Evolutionary conservation across 2,113 vertebrate species (phyloP), one percentile per base, ranked within the genome.

Genomic region (Labeo rohita): DNA sequence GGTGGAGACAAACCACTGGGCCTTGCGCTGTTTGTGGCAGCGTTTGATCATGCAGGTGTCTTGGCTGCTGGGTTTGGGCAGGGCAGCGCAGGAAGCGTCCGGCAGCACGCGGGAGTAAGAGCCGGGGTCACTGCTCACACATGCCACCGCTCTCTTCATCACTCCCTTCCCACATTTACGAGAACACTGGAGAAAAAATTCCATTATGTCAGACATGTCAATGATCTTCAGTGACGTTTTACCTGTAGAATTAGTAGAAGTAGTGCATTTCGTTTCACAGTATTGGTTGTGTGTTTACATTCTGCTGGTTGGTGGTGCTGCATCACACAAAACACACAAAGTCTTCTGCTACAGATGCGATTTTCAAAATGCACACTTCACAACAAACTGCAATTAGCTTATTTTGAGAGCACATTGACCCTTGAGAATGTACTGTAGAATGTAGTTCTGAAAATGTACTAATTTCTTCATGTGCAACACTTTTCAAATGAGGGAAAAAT

Each of bases 1-100:
- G 1, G 93, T 92, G 0, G 96, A 96, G 88, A 96, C 91, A 21
- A 96, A 93, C 97, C 97, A 97, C 91, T 97, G 96, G 80, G 96
- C 91, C 87, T 95, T 96, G 87, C 89, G 94, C 52, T 93, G 94
- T 85, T 95, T 96, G 86, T 90, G 93, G 90, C 97, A 98, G 76
- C 94, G 95, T 88, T 93, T 95, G 34, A 94, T 86, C 81, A 96
- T 89, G 86, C 97, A 98, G 77, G 91, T 89, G 79, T 96, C 96
- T 7, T 97, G 96, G n/a, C 90, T 90, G 89, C 91, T 84, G 59
- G 97, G 96, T 90, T 94, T 97, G 43, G 90, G 91, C 87, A 94
- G 88, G 0, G 88, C 54, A 0, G 82, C 49, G 52, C 97, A 98
- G 88, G 90, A 72, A 8, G 89, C 76, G 16, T 96, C 95, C 0